These are phyloP conservation scores for Palaemon carinicauda DNA, from an alignment of 1,140 invertebrate genomes.

Conservation along the genomic window DNA sequence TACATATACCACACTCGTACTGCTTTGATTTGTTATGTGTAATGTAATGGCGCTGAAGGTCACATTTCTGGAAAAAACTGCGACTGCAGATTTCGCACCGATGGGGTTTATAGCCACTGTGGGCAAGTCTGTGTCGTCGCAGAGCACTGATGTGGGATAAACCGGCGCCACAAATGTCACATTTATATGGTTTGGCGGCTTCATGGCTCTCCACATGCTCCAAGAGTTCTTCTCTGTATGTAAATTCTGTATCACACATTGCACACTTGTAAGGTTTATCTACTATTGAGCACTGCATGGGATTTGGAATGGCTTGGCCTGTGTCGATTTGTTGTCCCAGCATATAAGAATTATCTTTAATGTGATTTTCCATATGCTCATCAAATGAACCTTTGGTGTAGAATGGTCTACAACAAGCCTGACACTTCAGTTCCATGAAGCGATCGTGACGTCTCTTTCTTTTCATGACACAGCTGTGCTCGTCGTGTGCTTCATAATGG, in stretches of 20 bases:
- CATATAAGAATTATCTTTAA: conserved; percentile 42
- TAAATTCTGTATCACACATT: conserved; percentile 64
- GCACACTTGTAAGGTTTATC: conserved; percentile 70
- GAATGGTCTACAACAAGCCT: conserved; percentile 31
- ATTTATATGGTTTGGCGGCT: conserved; percentile 59
- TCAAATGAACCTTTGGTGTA: conserved; percentile 51
- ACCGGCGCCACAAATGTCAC: conserved; percentile 59
- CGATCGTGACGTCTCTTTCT: conserved; percentile 36
- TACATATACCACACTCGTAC: conserved; percentile 52
- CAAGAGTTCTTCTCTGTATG: conserved; percentile 52
- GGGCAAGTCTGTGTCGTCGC: conserved; percentile 51
- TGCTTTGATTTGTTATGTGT: conserved; percentile 56
- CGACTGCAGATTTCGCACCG: conserved; percentile 55
- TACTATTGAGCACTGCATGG: conserved; percentile 60
- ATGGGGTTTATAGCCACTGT: conserved; percentile 57
- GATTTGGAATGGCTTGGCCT: conserved; percentile 27
- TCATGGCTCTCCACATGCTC: conserved; percentile 58
- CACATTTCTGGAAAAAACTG: conserved; percentile 58
- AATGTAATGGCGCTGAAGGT: conserved; percentile 54
- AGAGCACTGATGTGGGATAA: conserved; percentile 58
- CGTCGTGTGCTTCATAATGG: conserved; percentile 27
- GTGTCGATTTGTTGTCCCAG: conserved; percentile 38
- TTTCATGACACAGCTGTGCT: conserved; percentile 21
- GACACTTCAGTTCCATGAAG: conserved; percentile 38
- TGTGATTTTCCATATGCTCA: conserved; percentile 49